Evolutionary conservation across 2,113 vertebrate species (phyloP), one percentile per base, ranked within the genome.

Genomic region (Erythrolamprus reginae): DNA sequence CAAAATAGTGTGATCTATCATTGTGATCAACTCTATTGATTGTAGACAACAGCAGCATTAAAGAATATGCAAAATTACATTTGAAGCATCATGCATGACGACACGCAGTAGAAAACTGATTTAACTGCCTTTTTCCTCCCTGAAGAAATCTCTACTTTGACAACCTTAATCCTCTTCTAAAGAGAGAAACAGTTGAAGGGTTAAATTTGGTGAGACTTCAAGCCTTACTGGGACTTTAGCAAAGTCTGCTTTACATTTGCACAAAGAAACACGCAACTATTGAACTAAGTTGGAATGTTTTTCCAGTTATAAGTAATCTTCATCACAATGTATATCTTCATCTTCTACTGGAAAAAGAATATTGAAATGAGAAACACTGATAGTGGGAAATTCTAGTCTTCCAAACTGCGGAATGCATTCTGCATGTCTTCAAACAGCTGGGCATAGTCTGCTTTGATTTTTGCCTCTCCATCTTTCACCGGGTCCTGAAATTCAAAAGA

Each of bases 391-490:
- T 94, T 92, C 95, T 98, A 99, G 93, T 99, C 99, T 96, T 99
- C 99, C 95, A 99, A 97, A 42, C 98, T 98, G 89, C 99, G 99
- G 98, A 99, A 99, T 89, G 97, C 97, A 51, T 99, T 99, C 97
- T 99, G 99, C 99, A 99, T 99, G 94, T 99, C 99, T 96, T 99
- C 99, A 95, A 98, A 94, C 50, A 99, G 98, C 94, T 99, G 98
- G 88, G 97, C 97, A 21, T 98, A 99, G 93, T 99, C 99, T 0
- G 96, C 98, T 96, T 99, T 99, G 93, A 99, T 99, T 96, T 99
- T 99, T 42, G 97, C 94, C 95, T 99, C 99, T 1, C 99, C 99
- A 0, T 99, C 99, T 96, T 99, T 99, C 93, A 98, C 96, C 0
- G 99, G 99, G 95, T 99, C 99, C 99, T 99, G 93, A 87, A 96